phyloP scores from a whole-genome alignment of 1,140 invertebrate genomes.

The Bicyclus anynana region DNA sequence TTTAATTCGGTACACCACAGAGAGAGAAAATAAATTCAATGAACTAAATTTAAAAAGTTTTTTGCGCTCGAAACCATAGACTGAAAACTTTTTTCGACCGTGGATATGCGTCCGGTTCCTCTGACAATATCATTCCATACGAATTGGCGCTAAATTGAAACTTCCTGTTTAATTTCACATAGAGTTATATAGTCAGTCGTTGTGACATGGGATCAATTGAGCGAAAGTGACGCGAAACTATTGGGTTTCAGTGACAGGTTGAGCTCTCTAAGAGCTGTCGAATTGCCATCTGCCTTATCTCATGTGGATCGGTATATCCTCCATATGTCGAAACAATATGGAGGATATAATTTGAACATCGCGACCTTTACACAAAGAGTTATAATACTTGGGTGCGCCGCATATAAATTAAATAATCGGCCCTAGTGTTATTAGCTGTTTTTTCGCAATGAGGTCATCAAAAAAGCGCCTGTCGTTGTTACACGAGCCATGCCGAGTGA shows the following conservation, averaged over 20 bases:
- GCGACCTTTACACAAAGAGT: constrained; percentile 31
- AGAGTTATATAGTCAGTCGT: constrained; percentile 56
- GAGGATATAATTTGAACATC: constrained; percentile 10
- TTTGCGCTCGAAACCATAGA: constrained; percentile 38
- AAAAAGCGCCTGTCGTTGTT: constrained; percentile 10
- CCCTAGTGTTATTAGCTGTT: constrained; percentile 34
- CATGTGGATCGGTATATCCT: constrained; percentile 35
- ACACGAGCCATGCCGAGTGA: constrained; percentile 38
- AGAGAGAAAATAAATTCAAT: too few relatives aligned
- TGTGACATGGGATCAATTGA: constrained; percentile 70
- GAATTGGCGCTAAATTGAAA: constrained; percentile 73
- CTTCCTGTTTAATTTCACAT: constrained; percentile 72
- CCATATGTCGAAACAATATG: constrained; percentile 47
- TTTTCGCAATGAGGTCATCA: constrained; percentile 51
- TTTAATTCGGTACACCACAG: not conserved
- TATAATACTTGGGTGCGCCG: constrained; percentile 30
- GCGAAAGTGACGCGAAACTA: constrained; percentile 66
- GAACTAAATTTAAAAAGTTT: not conserved
- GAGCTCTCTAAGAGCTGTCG: constrained; percentile 38
- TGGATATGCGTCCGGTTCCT: constrained; percentile 53
- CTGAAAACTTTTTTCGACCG: constrained; percentile 52
- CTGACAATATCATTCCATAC: constrained; percentile 59
- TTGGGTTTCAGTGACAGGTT: constrained; percentile 64
- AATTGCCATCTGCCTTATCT: constrained; percentile 56
- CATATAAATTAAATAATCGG: constrained; percentile 39